Conservation (phyloP, 1,140 invertebrate species). For the Heliconius himera region DNA sequence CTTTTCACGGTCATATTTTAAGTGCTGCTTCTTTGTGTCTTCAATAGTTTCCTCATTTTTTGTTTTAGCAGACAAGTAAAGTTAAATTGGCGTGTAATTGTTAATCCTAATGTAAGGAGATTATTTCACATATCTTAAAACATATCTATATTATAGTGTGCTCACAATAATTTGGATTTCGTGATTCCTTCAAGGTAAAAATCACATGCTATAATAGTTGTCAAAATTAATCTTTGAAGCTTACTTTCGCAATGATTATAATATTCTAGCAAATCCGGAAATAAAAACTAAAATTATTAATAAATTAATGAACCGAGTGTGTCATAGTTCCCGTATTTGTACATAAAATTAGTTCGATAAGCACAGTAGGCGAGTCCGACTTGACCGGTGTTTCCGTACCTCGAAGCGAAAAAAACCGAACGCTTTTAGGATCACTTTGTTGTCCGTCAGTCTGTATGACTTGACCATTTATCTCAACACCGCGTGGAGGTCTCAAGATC, state of each 20-base stretch:
- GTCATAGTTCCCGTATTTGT: too few species aligned
- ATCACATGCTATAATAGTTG: not conserved
- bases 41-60: slow-evolving; percentile 59
- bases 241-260: not conserved
- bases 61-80: slow-evolving; percentile 30
- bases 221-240: not conserved
- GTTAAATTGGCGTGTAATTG: slow-evolving; percentile 33
- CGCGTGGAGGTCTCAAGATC: too few species aligned
- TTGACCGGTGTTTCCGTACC: too few species aligned
- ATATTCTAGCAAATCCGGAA: not conserved
- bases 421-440: too few species aligned
- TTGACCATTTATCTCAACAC: too few species aligned
- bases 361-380: too few species aligned
- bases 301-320: too few species aligned
- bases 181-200: not conserved
- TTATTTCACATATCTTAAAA: slow-evolving; percentile 13
- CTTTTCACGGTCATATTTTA: slow-evolving; percentile 55
- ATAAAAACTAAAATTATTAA: too few species aligned
- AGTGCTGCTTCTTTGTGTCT: slow-evolving; percentile 55
- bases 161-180: not conserved
- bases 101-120: slow-evolving; percentile 19
- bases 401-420: too few species aligned
- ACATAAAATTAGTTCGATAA: too few species aligned
- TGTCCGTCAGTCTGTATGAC: too few species aligned
- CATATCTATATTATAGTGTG: not conserved